Base-by-base conservation (phyloP, 2,797 vertebrate genomes). In the Cossypha niveicapilla region DNA sequence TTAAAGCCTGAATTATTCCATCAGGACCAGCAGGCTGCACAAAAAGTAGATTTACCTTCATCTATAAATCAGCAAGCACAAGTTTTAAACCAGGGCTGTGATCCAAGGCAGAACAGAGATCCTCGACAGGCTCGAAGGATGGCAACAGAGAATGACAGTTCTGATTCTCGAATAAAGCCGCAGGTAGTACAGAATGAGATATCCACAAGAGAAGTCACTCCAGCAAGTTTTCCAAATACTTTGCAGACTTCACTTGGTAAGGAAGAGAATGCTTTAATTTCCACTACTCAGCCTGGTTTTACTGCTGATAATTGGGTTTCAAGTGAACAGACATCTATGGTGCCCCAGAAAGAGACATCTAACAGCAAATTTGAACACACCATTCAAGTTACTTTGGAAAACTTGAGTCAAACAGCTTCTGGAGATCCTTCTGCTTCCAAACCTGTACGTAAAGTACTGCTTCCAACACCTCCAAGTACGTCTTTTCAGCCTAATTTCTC, bases 91-190 rank as follows among this genome's bases (percentile, higher is more conserved):
- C 97, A 97, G 51, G 97, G 67, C 88, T 71, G 95, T 30, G 98
- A 98, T 83, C 92, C 96, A 4, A 97, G 97, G 88, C 98, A 98
- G 94, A 99, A 88, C 79, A 98, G 99, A 92, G 99, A 99, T 96
- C 99, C 98, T n/a, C 98, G 98, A 30, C 98, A 98, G 74, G 96
- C 97, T 21, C 93, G 97, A 91, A 97, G 96, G 44, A 91, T 97
- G 8, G 93, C 58, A 0, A 57, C 91, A 10, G 97, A 98, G 39
- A 81, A 53, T 1, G 98, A 98, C 54, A 75, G 34, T 15, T 72
- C 75, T 66, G 85, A 88, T 10, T 60, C 92, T 87, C 60, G 88
- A 21, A 7, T 93, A 11, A 96, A 98, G 91, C 79, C 95, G 2
- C 94, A 85, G 15, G 96, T 95, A 39, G 75, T 73, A n/a, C 97